These are phyloP conservation scores for Pollicipes pollicipes DNA, from an alignment of 1,140 invertebrate species.

Conservation along the genomic window DNA sequence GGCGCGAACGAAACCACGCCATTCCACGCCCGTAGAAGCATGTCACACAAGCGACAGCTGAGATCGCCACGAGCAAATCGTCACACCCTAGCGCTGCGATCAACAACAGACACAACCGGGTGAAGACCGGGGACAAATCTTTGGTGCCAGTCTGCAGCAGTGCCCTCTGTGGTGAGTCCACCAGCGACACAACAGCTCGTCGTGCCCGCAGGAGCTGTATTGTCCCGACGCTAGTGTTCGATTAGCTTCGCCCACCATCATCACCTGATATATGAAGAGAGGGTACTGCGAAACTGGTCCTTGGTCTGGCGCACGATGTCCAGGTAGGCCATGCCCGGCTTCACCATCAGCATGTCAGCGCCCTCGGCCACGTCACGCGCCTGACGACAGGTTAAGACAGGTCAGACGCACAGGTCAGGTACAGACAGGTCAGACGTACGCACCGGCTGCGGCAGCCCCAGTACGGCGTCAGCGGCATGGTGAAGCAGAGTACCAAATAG, in stretches of 20 bases:
- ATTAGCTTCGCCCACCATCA: constrained; percentile 56
- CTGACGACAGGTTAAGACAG: constrained; percentile 28
- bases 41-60: too few relatives aligned
- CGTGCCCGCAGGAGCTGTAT: constrained; percentile 51
- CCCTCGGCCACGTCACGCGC: constrained; percentile 79
- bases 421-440: neutral
- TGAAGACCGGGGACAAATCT: too few relatives aligned
- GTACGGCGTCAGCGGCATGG: too few relatives aligned
- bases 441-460: neutral
- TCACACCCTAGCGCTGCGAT: too few relatives aligned
- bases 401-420: neutral
- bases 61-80: too few relatives aligned
- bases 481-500: too few relatives aligned
- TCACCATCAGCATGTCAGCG: constrained; percentile 95
- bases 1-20: too few relatives aligned
- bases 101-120: too few relatives aligned
- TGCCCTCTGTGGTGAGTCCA: too few relatives aligned
- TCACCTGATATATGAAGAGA: constrained; percentile 74
- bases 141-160: too few relatives aligned
- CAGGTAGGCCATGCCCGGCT: constrained; percentile 80
- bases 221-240: constrained; percentile 87
- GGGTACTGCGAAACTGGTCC: constrained; percentile 63
- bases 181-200: too few relatives aligned
- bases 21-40: too few relatives aligned
- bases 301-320: constrained; percentile 78